Evolutionary conservation across 2,797 vertebrate genomes (phyloP), one percentile per base, ranked within the genome.

Genomic region (Chelonia mydas): DNA sequence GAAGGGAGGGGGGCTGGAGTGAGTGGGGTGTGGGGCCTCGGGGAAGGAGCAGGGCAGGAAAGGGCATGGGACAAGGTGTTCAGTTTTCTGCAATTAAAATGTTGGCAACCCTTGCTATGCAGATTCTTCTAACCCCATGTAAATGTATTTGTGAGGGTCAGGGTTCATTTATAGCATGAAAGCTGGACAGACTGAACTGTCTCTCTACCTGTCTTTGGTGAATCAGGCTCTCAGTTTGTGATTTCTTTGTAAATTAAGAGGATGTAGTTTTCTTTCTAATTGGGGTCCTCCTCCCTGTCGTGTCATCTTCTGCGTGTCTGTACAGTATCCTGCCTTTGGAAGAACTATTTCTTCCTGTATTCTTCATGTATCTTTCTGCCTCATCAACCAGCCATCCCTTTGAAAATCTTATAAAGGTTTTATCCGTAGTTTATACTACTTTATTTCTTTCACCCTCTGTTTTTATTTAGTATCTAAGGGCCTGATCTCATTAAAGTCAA

Each of bases 401-500:
- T 28, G 49, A 31, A 92, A 55, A 92, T 74, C 50, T 89, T 16
- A 47, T 90, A 94, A 93, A 93, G 25, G 84, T 55, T 59, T 85
- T 88, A 91, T 78, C 95, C 77, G 7, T 8, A 94, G 57, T 94
- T 96, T 87, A 33, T 87, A 88, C 27, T 11, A 85, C 55, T 57
- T 17, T 0, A 51, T 61, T 83, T 91, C 87, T 94, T 84, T 3
- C 74, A 37, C 3, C 33, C 19, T 37, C n/a, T 68, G n/a, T 11
- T 68, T 68, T 88, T 93, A 92, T 80, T 19, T 95, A 93, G 45
- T 84, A 51, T 76, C n/a, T 90, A 50, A 41, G 16, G 13, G 90
- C 93, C 57, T 90, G 78, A 92, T 96, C 92, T 88, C 47, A 50
- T 91, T 83, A 90, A 94, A 95, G 88, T 96, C 88, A 94, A 94